Evolutionary conservation across 2,113 vertebrate species (phyloP), one percentile per base, ranked within the genome.

Genomic region (Setophaga kirtlandii): DNA sequence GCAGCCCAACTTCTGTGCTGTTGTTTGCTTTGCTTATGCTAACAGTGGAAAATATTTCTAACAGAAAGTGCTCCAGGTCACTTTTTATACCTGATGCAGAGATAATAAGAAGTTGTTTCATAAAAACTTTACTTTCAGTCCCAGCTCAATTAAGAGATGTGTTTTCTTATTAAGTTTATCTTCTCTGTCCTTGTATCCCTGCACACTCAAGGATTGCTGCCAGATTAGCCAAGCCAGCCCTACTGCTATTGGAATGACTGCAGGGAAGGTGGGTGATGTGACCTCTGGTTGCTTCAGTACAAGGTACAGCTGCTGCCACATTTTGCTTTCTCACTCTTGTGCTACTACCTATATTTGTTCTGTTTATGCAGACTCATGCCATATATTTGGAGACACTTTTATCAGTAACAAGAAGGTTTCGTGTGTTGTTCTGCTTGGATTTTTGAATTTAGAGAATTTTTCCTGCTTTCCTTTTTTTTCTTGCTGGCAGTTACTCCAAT

Each of bases 11-110:
- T 92, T 68, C 77, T 58, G 28, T 33, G 71, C 39, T 69, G 30
- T 14, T 76, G 46, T 88, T 91, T 88, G 67, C 50, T 63, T 24
- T 67, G 58, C 71, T 77, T 47, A 53, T 31, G 56, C 27, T 80
- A 91, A 76, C 59, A 74, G 31, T 20, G 28, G 47, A 95, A 96
- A 93, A 77, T 37, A 90, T 64, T 89, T 68, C 88, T 68, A 86
- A 89, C 37, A 78, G 22, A 49, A 84, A 93, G 37, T 82, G 47
- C 68, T 95, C 49, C 64, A 75, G 60, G 88, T 93, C 69, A 86
- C 47, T 90, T 65, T 44, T 83, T 53, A 35, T 78, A 92, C 47
- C 37, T 86, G 80, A 92, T 64, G 53, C 47, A 78, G 59, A 86
- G 25, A 92, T 49, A 92, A 94, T 42, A 71, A 87, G 79, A 59